A percentile compares a stretch with the other conserved stretches of the same genome.
These are phyloP conservation scores for Vulpes lagopus DNA, from an alignment of 2,113 vertebrate species.

Conservation along the genomic window DNA sequence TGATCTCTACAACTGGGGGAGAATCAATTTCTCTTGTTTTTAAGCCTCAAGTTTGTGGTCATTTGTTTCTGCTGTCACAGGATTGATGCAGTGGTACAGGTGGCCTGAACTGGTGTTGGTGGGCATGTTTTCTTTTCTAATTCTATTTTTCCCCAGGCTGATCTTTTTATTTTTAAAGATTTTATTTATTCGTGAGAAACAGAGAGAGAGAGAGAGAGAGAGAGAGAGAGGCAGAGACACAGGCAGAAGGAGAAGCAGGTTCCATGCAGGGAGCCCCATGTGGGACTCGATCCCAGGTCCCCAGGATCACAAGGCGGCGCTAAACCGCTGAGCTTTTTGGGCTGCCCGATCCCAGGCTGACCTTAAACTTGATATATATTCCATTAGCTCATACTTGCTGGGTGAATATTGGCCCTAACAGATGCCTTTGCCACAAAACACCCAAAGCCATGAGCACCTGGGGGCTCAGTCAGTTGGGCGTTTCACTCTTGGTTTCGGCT, in stretches of 20 bases:
- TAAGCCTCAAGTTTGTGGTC: background rate
- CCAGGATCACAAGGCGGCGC: too few relatives aligned
- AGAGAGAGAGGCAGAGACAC: too few relatives aligned
- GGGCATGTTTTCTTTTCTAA: background rate
- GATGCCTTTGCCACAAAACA: background rate
- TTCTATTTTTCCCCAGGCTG: background rate
- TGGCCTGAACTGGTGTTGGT: background rate
- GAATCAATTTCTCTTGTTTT: background rate
- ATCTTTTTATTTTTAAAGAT: too few relatives aligned
- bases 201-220: too few relatives aligned
- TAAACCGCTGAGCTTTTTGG: too few relatives aligned
- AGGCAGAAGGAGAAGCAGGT: too few relatives aligned
- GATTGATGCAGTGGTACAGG: background rate
- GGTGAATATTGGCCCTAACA: background rate
- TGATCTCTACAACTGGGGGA: background rate
- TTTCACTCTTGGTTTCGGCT: background rate
- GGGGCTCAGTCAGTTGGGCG: background rate
- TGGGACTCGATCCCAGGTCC: too few relatives aligned
- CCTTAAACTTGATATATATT: background rate
- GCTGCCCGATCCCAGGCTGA: background rate
- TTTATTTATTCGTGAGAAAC: too few relatives aligned
- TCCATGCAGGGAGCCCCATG: too few relatives aligned
- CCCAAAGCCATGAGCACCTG: background rate
- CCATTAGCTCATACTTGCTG: background rate
- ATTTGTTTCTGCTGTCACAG: background rate